Evolutionary conservation across 2,797 vertebrate species (phyloP).

Genomic region (Synaphobranchus kaupii): DNA sequence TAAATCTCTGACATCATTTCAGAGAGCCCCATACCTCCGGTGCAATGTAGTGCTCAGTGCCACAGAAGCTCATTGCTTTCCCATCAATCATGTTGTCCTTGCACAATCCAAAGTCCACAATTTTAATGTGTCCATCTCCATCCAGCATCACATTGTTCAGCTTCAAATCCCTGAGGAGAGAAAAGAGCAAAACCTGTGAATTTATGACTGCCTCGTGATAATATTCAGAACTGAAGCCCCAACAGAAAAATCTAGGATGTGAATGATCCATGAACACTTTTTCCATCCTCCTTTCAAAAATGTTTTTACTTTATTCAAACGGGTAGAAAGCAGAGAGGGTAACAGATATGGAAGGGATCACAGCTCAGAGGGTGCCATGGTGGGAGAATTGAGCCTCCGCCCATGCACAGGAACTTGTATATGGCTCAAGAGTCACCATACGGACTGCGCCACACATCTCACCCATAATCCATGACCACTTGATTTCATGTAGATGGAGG

Average conservation of each 20-base stretch:
- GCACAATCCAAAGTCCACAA: slow-evolving; percentile 97
- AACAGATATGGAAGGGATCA: too few relatives aligned
- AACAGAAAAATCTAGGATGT: not conserved
- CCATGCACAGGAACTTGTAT: too few relatives aligned
- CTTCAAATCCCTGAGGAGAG: slow-evolving; percentile 71
- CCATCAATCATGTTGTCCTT: slow-evolving; percentile 91
- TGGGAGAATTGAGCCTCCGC: too few relatives aligned
- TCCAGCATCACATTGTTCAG: slow-evolving; percentile 80
- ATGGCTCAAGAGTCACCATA: too few relatives aligned
- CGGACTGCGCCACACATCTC: too few relatives aligned
- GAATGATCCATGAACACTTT: not conserved
- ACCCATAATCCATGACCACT: not conserved
- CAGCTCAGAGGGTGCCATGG: too few relatives aligned
- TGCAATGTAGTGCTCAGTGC: slow-evolving; percentile 96
- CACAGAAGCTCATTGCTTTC: slow-evolving; percentile 93
- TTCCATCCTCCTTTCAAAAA: too few relatives aligned
- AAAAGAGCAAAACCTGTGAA: slow-evolving; percentile 1
- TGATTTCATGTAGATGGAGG: not conserved
- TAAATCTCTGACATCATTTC: not conserved
- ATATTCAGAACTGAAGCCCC: not conserved
- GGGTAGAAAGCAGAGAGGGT: too few relatives aligned
- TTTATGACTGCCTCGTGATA: not conserved
- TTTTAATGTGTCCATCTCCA: slow-evolving; percentile 82
- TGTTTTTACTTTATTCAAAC: too few relatives aligned
- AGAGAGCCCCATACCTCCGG: slow-evolving; percentile 81